These are phyloP conservation scores for Microchirus variegatus DNA, from an alignment of 2,797 vertebrate species.

Conservation along the genomic window DNA sequence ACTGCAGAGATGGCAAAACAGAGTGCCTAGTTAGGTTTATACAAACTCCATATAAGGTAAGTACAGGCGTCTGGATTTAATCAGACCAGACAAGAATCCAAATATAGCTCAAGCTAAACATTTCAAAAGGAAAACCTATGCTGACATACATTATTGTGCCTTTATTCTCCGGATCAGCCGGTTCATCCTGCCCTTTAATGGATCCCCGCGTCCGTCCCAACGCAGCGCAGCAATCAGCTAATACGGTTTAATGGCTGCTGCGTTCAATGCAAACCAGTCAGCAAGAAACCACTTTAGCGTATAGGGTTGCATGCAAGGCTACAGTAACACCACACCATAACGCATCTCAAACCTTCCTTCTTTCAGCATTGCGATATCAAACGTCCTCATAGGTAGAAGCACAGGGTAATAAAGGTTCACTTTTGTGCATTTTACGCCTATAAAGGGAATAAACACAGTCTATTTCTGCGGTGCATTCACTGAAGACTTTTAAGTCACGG, in stretches of 20 bases:
- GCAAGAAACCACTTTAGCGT: slow-evolving; percentile 13
- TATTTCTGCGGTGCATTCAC: neutral
- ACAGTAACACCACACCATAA: too few relatives aligned
- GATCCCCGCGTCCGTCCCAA: slow-evolving; percentile 15
- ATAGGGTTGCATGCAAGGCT: neutral
- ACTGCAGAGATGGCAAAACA: slow-evolving; percentile 20
- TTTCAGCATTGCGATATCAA: too few relatives aligned
- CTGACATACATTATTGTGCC: too few relatives aligned
- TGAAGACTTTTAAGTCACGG: neutral
- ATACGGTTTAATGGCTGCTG: slow-evolving; percentile 32
- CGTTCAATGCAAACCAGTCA: slow-evolving; percentile 13
- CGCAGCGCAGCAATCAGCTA: slow-evolving; percentile 29
- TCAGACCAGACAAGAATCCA: neutral
- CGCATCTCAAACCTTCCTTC: too few relatives aligned
- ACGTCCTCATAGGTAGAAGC: too few relatives aligned
- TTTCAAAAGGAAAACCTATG: too few relatives aligned
- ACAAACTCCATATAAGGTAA: slow-evolving; percentile 42
- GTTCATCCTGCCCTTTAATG: slow-evolving; percentile 29
- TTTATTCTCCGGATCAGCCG: slow-evolving; percentile 13
- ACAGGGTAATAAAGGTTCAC: too few relatives aligned
- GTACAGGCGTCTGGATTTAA: neutral
- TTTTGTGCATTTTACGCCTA: too few relatives aligned
- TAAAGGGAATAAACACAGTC: neutral
- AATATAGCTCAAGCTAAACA: neutral
- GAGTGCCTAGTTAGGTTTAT: slow-evolving; percentile 21